A percentile compares a stretch with the other conserved stretches of the same genome.
phyloP scores from a whole-genome alignment of 2,888 invertebrate species.

The Scaptodrosophila latifasciaeformis region DNA sequence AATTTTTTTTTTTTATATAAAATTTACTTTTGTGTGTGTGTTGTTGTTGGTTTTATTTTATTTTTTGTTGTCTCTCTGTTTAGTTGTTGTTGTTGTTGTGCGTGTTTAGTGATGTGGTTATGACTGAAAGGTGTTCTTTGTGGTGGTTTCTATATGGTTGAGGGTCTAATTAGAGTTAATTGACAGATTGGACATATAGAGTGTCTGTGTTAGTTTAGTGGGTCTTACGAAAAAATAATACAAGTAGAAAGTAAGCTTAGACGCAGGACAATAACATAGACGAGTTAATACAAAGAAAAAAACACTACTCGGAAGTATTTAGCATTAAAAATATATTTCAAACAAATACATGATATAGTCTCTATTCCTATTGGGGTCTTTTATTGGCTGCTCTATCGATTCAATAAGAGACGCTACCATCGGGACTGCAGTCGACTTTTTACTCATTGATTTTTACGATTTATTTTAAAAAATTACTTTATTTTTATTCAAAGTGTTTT shows the following conservation, averaged over 20 bases:
- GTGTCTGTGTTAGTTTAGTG: slow-evolving; percentile 21
- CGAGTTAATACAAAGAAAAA: too few relatives aligned
- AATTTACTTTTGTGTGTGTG: slow-evolving; percentile 11
- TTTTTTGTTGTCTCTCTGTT: background rate
- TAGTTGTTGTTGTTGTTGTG: background rate
- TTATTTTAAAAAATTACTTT: slow-evolving; percentile 15
- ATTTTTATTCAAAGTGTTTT: slow-evolving; percentile 14
- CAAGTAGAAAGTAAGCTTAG: slow-evolving; percentile 26
- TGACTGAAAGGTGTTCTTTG: slow-evolving; percentile 9
- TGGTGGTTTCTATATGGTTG: background rate
- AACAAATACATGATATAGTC: too few relatives aligned
- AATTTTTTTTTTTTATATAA: slow-evolving; percentile 15
- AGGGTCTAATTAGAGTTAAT: too few relatives aligned
- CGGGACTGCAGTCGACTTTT: slow-evolving; percentile 75
- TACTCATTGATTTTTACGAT: slow-evolving; percentile 25
- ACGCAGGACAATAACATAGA: too few relatives aligned
- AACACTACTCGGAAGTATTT: too few relatives aligned
- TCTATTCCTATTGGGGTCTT: too few relatives aligned
- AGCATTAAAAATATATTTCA: too few relatives aligned
- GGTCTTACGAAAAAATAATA: slow-evolving; percentile 21
- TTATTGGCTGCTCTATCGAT: background rate
- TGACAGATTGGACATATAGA: slow-evolving; percentile 2
- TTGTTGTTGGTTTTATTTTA: slow-evolving; percentile 9
- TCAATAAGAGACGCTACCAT: slow-evolving; percentile 69
- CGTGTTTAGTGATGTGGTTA: slow-evolving; percentile 8